Evolutionary conservation across 2,888 invertebrate species (phyloP).

Genomic region (Cheilosia impressa): DNA sequence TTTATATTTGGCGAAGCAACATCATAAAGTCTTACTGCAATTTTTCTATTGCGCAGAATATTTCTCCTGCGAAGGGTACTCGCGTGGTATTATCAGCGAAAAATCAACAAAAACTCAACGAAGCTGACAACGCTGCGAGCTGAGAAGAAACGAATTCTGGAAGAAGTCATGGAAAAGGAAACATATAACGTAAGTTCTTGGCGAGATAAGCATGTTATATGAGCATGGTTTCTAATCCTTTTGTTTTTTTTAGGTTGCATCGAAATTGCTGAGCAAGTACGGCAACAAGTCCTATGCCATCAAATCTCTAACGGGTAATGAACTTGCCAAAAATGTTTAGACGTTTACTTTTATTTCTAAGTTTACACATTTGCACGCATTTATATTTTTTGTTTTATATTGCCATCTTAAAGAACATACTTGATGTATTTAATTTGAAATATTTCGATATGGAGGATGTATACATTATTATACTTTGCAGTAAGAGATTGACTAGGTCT

Average conservation of each 20-base stretch:
- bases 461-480: no score
- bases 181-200: conserved; percentile 91
- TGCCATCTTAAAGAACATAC: no score
- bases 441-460: no score
- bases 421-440: no score
- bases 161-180: conserved; percentile 98
- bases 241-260: conserved; percentile 79
- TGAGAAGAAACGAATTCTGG: conserved; percentile 94
- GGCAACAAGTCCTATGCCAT: conserved; percentile 80
- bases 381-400: background rate
- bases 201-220: background rate
- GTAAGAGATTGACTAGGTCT: no score
- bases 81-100: conserved; percentile 94
- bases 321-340: conserved; percentile 8
- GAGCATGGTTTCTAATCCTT: background rate
- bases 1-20: background rate
- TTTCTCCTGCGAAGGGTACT: conserved; percentile 90
- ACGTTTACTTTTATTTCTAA: background rate
- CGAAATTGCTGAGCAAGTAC: conserved; percentile 82
- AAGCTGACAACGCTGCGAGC: conserved; percentile 89
- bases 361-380: background rate
- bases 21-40: background rate
- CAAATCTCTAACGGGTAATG: conserved; percentile 65
- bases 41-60: conserved; percentile 86
- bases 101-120: conserved; percentile 90